Base-by-base conservation (phyloP, 2,888 invertebrate species). In the Eupithecia pulchellata region DNA sequence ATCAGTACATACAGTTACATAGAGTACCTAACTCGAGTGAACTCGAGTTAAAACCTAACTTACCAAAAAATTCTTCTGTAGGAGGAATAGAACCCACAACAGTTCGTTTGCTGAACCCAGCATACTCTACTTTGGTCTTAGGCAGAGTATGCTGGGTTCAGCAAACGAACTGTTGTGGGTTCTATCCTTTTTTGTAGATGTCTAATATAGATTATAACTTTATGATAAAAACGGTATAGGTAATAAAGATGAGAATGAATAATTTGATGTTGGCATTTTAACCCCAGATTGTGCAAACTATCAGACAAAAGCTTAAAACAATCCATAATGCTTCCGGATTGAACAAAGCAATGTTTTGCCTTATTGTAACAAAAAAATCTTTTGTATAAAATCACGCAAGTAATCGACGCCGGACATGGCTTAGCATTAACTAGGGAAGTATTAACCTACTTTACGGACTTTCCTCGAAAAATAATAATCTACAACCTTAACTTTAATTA, bases 401-500 rank as follows among this genome's bases (percentile, higher is more conserved):
- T 90, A 91, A 92, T 87, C 85, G 90, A 92, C 88, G 87, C 92
- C 92, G 91, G 92, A 92, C 87, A 85, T 87, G 64, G 66, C 57
- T 42, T 71, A 81, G 81, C 81, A 25, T 61, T 86, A 86, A 84
- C 20, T 52, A 52, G 69, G 68, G 55, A 55, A 76, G 73, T 75
- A 79, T 75, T 83, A 85, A 79, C 78, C 75, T 79, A 79, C 74
- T 81, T 78, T 79, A 74, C 75, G 77, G 71, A 73, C 71, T 73
- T 76, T 85, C 84, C 82, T 81, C 64, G 80, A 86, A 83, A 85
- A 63, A 65, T n/a, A 67, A n/a, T 30, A 17, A 17, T 68, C 20
- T 55, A 34, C 42, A 25, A 61, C 4, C 61, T 5, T 9, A 25
- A 34, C 61, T 36, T 34, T 34, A 13, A 5, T 25, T 17, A 6